These are phyloP conservation scores for Volucella bombylans DNA, from an alignment of 2,888 invertebrate genomes.

Conservation along the genomic window DNA sequence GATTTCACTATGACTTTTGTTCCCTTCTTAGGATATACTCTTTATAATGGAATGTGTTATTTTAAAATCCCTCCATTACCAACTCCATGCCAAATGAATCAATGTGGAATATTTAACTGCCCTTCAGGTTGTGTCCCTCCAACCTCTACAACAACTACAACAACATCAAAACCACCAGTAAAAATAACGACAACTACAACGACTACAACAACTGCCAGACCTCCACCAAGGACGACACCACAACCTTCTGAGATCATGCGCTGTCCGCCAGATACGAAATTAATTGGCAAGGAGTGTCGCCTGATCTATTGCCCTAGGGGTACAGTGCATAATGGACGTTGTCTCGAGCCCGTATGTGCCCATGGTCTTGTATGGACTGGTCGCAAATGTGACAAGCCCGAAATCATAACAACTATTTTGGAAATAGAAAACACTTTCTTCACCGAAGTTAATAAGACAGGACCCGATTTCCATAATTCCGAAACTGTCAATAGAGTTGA, in stretches of 20 bases:
- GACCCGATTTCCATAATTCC: slow-evolving; percentile 12
- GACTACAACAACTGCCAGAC: neutral
- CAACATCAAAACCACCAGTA: neutral
- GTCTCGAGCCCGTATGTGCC: slow-evolving; percentile 49
- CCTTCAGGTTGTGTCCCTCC: neutral
- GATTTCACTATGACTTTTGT: neutral
- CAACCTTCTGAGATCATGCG: neutral
- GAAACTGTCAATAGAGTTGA: slow-evolving; percentile 14
- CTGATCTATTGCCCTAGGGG: slow-evolving; percentile 50
- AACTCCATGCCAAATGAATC: slow-evolving; percentile 12
- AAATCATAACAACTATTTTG: slow-evolving; percentile 51
- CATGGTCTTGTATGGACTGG: slow-evolving; percentile 64
- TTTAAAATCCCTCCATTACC: neutral
- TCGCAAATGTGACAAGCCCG: slow-evolving; percentile 33
- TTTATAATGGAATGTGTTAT: slow-evolving; percentile 36
- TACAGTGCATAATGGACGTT: slow-evolving; percentile 38
- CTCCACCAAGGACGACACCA: neutral
- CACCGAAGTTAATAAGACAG: slow-evolving; percentile 44
- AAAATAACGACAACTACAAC: neutral
- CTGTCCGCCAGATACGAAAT: slow-evolving; percentile 38
- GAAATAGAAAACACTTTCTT: slow-evolving; percentile 51
- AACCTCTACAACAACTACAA: neutral
- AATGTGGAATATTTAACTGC: slow-evolving; percentile 23
- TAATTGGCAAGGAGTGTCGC: slow-evolving; percentile 48
- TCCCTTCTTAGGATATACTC: slow-evolving; percentile 26